These are phyloP conservation scores for Crenuchus spilurus DNA, from an alignment of 2,797 vertebrate species.

Conservation along the genomic window DNA sequence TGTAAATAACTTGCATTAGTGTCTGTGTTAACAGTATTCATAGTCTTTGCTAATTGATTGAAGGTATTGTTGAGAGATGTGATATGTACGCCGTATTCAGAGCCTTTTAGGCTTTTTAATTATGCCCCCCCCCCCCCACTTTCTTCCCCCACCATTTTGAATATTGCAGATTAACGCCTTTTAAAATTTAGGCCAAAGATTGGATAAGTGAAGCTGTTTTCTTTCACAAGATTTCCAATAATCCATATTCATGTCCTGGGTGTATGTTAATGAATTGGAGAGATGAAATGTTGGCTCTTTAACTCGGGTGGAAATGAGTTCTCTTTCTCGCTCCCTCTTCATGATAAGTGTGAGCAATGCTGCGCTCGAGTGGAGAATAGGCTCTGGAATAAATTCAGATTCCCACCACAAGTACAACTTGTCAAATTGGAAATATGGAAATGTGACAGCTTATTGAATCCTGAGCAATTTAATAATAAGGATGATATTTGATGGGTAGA, in stretches of 20 bases:
- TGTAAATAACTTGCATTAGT: too few species aligned
- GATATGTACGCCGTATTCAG: background rate
- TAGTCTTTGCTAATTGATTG: constrained; percentile 35
- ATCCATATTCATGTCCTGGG: constrained; percentile 59
- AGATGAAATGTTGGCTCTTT: constrained; percentile 47
- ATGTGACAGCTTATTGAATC: constrained; percentile 62
- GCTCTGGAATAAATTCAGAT: constrained; percentile 56
- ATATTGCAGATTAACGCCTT: constrained; percentile 37
- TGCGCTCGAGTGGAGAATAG: constrained; percentile 52
- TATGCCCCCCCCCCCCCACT: constrained; percentile 13
- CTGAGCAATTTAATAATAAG: constrained; percentile 53
- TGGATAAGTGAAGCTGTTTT: constrained; percentile 47
- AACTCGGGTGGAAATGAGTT: constrained; percentile 48
- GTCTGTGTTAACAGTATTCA: constrained; percentile 22
- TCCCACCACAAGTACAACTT: constrained; percentile 58
- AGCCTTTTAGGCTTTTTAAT: constrained; percentile 33
- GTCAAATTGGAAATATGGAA: constrained; percentile 66
- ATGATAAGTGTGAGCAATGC: constrained; percentile 53
- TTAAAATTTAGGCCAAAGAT: constrained; percentile 42
- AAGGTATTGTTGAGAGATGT: constrained; percentile 32
- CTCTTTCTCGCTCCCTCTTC: constrained; percentile 39
- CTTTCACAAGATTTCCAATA: constrained; percentile 49
- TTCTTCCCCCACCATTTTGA: constrained; percentile 20
- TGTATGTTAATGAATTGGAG: constrained; percentile 55
- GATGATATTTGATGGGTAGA: constrained; percentile 57